A percentile compares a stretch with the other conserved stretches of the same genome.
These are phyloP conservation scores for Melanogrammus aeglefinus DNA, from an alignment of 2,797 vertebrate genomes.

Conservation along the genomic window DNA sequence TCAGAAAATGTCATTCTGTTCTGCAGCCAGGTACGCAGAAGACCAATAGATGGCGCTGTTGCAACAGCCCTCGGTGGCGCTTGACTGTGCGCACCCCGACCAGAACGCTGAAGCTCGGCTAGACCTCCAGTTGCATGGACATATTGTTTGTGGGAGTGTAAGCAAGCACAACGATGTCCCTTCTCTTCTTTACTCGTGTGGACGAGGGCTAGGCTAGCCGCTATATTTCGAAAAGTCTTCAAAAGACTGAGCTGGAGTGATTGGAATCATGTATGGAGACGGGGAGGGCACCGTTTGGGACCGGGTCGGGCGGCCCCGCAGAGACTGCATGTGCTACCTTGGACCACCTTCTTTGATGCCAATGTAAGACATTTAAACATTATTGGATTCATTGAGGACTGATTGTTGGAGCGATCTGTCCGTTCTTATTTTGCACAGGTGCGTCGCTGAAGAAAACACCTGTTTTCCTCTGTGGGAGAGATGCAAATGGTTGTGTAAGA, in stretches of 20 bases:
- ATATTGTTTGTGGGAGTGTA: constrained; percentile 51
- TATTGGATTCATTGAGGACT: constrained; percentile 13
- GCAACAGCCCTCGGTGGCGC: neutral
- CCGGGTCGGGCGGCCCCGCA: constrained; percentile 70
- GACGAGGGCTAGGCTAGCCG: constrained; percentile 5
- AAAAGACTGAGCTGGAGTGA: constrained; percentile 34
- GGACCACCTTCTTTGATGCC: constrained; percentile 77
- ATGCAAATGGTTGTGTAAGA: neutral
- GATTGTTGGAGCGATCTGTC: neutral
- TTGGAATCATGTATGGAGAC: constrained; percentile 72
- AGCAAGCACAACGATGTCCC: constrained; percentile 48
- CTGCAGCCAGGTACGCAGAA: neutral
- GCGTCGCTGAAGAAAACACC: neutral
- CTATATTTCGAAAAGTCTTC: constrained; percentile 28
- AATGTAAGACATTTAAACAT: constrained; percentile 70
- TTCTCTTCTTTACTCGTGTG: constrained; percentile 25
- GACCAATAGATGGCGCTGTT: constrained; percentile 64
- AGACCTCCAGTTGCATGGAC: constrained; percentile 40
- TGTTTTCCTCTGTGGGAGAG: neutral
- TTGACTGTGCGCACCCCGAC: neutral
- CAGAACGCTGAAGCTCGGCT: neutral
- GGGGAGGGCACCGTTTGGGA: constrained; percentile 73
- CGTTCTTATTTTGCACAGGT: neutral
- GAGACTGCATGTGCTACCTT: constrained; percentile 78
- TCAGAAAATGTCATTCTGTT: neutral